These are phyloP conservation scores for Polydrusus pterygomalis DNA, from an alignment of 2,888 invertebrate genomes.

Conservation along the genomic window DNA sequence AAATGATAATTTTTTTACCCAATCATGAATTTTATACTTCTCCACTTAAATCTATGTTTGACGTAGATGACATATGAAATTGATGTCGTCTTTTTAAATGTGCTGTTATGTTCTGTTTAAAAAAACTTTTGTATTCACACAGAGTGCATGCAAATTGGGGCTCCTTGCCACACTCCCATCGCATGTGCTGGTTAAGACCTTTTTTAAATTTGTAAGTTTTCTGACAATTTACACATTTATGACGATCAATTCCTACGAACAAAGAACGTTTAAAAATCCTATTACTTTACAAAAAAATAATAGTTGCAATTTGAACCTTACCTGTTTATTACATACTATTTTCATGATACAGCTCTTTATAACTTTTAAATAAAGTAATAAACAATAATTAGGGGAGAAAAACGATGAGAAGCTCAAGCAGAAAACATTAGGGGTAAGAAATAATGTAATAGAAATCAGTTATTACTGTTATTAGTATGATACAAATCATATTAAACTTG, in stretches of 20 bases:
- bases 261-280: neutral
- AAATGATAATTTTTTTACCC: no score
- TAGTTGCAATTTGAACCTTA: no score
- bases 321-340: no score
- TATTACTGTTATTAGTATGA: no score
- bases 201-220: constrained; percentile 58
- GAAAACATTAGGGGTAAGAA: no score
- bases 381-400: no score
- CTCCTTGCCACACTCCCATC: constrained; percentile 69
- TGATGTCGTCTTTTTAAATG: constrained; percentile 60
- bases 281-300: no score
- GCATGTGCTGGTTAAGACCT: constrained; percentile 64
- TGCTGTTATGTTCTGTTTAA: constrained; percentile 65
- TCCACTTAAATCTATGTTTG: neutral
- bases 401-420: no score
- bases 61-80: neutral
- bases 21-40: neutral
- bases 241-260: constrained; percentile 13
- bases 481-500: no score
- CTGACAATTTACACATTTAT: constrained; percentile 52
- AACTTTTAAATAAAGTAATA: no score
- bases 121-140: constrained; percentile 66
- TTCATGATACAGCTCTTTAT: no score
- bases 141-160: constrained; percentile 68
- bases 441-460: no score